These are phyloP conservation scores for Petrolisthes manimaculis DNA, from an alignment of 2,888 invertebrate genomes.

Conservation along the genomic window DNA sequence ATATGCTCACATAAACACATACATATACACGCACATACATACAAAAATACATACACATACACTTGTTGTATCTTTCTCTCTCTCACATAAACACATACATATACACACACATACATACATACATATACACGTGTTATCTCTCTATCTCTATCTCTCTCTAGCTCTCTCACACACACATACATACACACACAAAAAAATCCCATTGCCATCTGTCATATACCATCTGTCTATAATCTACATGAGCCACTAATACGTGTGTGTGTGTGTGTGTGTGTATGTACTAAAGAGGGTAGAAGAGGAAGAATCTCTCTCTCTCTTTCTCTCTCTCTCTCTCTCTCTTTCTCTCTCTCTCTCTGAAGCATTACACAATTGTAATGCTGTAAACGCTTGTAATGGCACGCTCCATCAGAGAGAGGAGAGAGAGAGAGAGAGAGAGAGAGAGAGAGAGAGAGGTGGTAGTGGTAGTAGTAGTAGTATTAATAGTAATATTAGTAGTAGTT, in stretches of 20 bases:
- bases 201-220: too few species aligned
- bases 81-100: background rate
- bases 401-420: background rate
- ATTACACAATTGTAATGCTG: background rate
- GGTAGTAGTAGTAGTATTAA: too few species aligned
- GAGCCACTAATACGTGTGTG: too few species aligned
- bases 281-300: too few species aligned
- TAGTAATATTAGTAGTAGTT: too few species aligned
- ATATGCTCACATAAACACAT: slow-evolving; percentile 6
- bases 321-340: background rate
- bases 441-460: background rate
- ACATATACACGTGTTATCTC: background rate
- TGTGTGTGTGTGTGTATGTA: too few species aligned
- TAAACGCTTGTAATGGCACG: background rate
- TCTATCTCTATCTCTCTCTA: background rate
- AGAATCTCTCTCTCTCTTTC: too few species aligned
- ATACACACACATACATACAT: slow-evolving; percentile 11
- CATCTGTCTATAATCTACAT: too few species aligned
- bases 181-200: background rate
- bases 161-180: slow-evolving; percentile 8
- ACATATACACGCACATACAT: background rate
- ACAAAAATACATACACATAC: background rate
- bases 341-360: background rate
- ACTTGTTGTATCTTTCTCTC: background rate
- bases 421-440: slow-evolving; percentile 6